Evolutionary conservation across 2,888 invertebrate species (phyloP), one percentile per base, ranked within the genome.

Genomic region (Ptilodon capucinus): DNA sequence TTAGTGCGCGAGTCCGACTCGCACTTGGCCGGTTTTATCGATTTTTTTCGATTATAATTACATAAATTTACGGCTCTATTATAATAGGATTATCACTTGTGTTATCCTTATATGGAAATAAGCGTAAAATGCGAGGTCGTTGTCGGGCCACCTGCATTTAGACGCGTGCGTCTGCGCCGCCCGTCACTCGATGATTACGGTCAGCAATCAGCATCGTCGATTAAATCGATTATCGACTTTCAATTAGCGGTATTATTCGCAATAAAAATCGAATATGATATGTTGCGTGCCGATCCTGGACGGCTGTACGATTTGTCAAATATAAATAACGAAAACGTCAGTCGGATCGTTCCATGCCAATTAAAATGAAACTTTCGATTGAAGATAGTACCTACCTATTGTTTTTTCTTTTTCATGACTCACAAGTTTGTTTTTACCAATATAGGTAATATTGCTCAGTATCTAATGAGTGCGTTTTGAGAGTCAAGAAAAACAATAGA

Each of bases 151-250:
- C 72, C 72, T 73, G 73, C 68, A 48, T 54, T 44, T 46, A 54
- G 51, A 45, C 44, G 46, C 51, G 46, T 57, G 53, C 54, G 46
- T 48, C 41, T 54, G 55, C 61, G 58, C 60, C 40, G 64, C 43
- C 60, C 40, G 64, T 44, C 55, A 44, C 40, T 56, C 57, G 50
- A 47, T 56, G 61, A 68, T 59, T 59, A 58, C 48, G 42, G 55
- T 51, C 55, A 52, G 48, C 54, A 62, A 64, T 65, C 62, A 63
- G 48, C 48, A 62, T 60, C 44, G 49, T 48, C 54, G 53, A 62
- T 66, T 62, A 66, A 68, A 71, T 62, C 68, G 64, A 74, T 71
- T 68, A 71, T 68, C 57, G 53, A 64, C 60, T 65, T 73, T 73
- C 74, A 72, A 68, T 66, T 67, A 64, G 48, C 35, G 36, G 41